Conservation (phyloP, 2,888 invertebrate genomes). For the Caenorhabditis zanzibari region DNA sequence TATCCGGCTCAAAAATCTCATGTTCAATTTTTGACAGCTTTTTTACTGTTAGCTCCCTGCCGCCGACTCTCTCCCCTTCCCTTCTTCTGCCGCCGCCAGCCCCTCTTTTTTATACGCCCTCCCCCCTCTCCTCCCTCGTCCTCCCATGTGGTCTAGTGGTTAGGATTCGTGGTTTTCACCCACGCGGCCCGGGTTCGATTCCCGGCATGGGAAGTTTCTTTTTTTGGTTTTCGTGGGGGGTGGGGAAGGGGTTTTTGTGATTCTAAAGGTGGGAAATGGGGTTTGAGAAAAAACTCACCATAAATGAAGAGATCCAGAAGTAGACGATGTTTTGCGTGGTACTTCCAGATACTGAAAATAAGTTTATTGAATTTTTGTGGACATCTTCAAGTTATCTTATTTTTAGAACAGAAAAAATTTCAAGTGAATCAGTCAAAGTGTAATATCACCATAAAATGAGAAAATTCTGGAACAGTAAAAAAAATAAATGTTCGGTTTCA, state of each 20-base stretch:
- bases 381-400: background rate
- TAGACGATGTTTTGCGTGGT: slow-evolving; percentile 48
- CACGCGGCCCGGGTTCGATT: slow-evolving; percentile 82
- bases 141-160: slow-evolving; percentile 81
- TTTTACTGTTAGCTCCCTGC: too few relatives aligned
- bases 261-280: too few relatives aligned
- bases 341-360: slow-evolving; percentile 50
- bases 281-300: slow-evolving; percentile 16
- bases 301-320: slow-evolving; percentile 44
- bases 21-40: too few relatives aligned
- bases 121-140: slow-evolving; percentile 19
- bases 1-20: too few relatives aligned
- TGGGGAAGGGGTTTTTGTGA: background rate
- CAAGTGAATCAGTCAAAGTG: too few relatives aligned
- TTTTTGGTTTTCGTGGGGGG: slow-evolving; percentile 22
- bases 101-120: background rate
- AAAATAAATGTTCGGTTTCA: too few relatives aligned
- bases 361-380: background rate
- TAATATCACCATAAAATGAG: too few relatives aligned
- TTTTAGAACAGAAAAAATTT: too few relatives aligned
- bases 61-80: background rate
- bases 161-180: slow-evolving; percentile 82
- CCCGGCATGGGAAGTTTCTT: slow-evolving; percentile 79
- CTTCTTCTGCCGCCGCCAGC: background rate
- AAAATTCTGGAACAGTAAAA: background rate